phyloP scores from a whole-genome alignment of 2,113 vertebrate genomes.

The Paramormyrops kingsleyae region DNA sequence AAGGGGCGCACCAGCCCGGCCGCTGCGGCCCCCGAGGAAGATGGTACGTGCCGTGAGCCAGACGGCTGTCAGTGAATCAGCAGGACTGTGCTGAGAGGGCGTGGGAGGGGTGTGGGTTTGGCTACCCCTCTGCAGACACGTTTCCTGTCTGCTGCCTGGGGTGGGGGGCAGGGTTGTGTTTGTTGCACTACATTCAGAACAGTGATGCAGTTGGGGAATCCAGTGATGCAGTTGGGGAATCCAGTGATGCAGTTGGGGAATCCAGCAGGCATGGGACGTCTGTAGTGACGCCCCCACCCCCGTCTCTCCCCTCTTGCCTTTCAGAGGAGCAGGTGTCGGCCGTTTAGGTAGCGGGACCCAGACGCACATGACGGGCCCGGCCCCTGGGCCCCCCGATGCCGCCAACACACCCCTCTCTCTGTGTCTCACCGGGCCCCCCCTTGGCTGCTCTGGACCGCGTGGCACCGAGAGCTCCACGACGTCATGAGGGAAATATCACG shows the following conservation, averaged over 20 bases:
- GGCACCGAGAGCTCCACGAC: not conserved
- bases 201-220: too few species aligned
- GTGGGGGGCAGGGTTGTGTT: not conserved
- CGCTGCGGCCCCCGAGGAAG: constrained; percentile 70
- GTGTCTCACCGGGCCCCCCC: not conserved
- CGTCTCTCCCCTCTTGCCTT: constrained; percentile 35
- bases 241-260: not conserved
- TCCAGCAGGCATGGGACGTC: not conserved
- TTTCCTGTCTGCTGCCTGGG: not conserved
- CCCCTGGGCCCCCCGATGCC: not conserved
- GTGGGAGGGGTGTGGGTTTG: not conserved
- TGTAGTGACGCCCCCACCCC: not conserved
- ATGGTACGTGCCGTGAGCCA: constrained; percentile 69
- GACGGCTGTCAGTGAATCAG: not conserved
- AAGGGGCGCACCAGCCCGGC: constrained; percentile 48
- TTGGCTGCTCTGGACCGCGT: not conserved
- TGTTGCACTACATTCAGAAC: not conserved
- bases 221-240: not conserved
- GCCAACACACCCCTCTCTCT: not conserved
- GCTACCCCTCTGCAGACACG: not conserved
- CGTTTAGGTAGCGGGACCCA: constrained; percentile 50
- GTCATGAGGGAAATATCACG: not conserved
- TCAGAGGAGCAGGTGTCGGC: constrained; percentile 93
- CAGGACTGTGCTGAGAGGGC: not conserved
- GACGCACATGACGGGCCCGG: not conserved